phyloP scores from a whole-genome alignment of 1,140 invertebrate species.

The Bombyx mandarina region DNA sequence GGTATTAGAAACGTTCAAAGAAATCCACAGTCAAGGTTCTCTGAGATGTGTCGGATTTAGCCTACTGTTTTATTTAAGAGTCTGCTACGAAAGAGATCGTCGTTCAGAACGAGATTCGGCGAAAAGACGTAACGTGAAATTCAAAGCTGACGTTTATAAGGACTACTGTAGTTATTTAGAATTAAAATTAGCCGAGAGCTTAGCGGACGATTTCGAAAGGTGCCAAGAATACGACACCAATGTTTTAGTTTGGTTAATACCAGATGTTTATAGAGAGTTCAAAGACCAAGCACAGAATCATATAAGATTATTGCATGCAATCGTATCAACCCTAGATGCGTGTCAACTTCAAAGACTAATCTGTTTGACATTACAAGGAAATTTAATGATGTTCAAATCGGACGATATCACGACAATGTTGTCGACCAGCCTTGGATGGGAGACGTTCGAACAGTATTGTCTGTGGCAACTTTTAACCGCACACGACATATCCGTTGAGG shows the following conservation, averaged over 20 bases:
- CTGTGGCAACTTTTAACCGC: constrained; percentile 95
- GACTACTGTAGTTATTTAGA: constrained; percentile 87
- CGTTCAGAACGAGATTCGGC: constrained; percentile 51
- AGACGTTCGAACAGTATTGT: constrained; percentile 97
- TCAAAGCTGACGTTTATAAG: constrained; percentile 87
- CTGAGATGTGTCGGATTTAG: constrained; percentile 86
- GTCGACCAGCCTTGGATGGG: constrained; percentile 91
- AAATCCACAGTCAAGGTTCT: constrained; percentile 76
- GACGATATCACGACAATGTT: constrained; percentile 80
- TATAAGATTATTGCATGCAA: constrained; percentile 86
- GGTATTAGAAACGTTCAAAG: constrained; percentile 80
- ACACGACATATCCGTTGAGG: constrained; percentile 92
- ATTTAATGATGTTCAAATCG: constrained; percentile 84
- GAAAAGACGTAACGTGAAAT: constrained; percentile 77
- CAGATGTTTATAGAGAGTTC: constrained; percentile 93
- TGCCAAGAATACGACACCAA: constrained; percentile 91
- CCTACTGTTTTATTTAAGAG: constrained; percentile 77
- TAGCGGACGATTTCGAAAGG: constrained; percentile 85
- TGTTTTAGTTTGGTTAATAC: constrained; percentile 90
- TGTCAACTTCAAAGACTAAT: constrained; percentile 90
- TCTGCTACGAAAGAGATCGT: constrained; percentile 56
- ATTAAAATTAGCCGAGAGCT: constrained; percentile 83
- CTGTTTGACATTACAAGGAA: constrained; percentile 91
- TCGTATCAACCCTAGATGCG: constrained; percentile 91
- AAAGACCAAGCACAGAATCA: constrained; percentile 89